A percentile compares a stretch with the other conserved stretches of the same genome.
phyloP scores from a whole-genome alignment of 2,888 invertebrate genomes.

The Eulithis testata region DNA sequence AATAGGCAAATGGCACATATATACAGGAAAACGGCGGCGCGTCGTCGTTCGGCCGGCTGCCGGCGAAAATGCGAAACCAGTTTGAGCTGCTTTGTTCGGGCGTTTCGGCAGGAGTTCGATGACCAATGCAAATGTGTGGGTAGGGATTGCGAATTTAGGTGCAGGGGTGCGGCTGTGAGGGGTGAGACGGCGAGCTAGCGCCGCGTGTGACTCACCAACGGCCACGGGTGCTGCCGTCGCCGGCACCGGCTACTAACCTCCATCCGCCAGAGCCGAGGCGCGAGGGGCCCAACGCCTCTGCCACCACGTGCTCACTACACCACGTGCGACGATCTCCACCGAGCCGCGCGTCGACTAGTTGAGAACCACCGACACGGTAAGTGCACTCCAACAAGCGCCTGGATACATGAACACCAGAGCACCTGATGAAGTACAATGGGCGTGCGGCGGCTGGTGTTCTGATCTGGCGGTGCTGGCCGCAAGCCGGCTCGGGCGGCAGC shows the following conservation, averaged over 20 bases:
- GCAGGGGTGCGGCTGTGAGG: slow-evolving; percentile 68
- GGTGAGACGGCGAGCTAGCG: slow-evolving; percentile 68
- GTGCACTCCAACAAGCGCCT: slow-evolving; percentile 99
- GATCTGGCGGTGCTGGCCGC: slow-evolving; percentile 35
- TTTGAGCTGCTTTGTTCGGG: slow-evolving; percentile 77
- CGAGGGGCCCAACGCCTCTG: slow-evolving; percentile 35
- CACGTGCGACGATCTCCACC: slow-evolving; percentile 42
- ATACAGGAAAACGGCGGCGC: slow-evolving; percentile 66
- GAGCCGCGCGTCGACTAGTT: slow-evolving; percentile 49
- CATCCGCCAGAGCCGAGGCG: slow-evolving; percentile 33
- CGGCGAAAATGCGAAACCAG: slow-evolving; percentile 78
- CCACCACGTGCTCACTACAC: slow-evolving; percentile 58
- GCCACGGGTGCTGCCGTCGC: slow-evolving; percentile 38
- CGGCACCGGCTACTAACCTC: slow-evolving; percentile 55
- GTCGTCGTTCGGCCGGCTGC: slow-evolving; percentile 45
- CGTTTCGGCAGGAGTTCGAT: slow-evolving; percentile 77
- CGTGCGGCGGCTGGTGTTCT: slow-evolving; percentile 89
- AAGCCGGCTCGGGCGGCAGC: slow-evolving; percentile 81
- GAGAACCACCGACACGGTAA: slow-evolving; percentile 92
- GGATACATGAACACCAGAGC: slow-evolving; percentile 96
- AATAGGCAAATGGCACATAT: slow-evolving; percentile 52
- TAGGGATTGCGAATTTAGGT: slow-evolving; percentile 65
- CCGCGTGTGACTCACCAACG: slow-evolving; percentile 74
- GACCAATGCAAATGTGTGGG: slow-evolving; percentile 75
- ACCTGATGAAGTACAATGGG: slow-evolving; percentile 99